Evolutionary conservation across 2,113 vertebrate genomes (phyloP).

Genomic region (Mungos mungo): DNA sequence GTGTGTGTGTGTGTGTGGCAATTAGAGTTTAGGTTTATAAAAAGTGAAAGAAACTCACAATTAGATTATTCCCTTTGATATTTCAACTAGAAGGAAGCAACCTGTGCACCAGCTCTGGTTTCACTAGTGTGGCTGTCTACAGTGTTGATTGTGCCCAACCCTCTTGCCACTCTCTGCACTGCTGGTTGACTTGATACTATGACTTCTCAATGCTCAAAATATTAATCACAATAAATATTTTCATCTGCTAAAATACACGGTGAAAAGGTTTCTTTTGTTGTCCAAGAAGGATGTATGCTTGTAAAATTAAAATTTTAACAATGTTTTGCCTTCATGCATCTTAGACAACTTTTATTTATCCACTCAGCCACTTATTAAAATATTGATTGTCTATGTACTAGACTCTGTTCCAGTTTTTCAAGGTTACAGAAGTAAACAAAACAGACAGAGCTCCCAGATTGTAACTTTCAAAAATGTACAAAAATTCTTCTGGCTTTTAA

Average conservation of each 20-base stretch:
- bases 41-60: neutral
- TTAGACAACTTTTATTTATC: neutral
- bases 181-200: neutral
- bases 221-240: neutral
- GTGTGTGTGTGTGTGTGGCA: neutral
- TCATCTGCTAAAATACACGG: neutral
- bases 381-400: neutral
- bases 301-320: neutral
- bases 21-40: neutral
- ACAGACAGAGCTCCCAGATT: neutral
- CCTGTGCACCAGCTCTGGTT: neutral
- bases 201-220: neutral
- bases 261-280: neutral
- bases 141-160: neutral
- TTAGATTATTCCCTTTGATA: neutral
- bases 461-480: neutral
- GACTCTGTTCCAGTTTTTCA: neutral
- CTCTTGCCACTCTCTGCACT: neutral
- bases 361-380: neutral
- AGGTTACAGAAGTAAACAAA: neutral
- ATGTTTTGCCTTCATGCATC: neutral
- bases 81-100: neutral
- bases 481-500: neutral
- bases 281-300: neutral
- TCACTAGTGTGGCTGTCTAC: too few species aligned